Evolutionary conservation across 92 coral and sea anemone species (phyloP).

Genomic region (Zoanthus sociatus): DNA sequence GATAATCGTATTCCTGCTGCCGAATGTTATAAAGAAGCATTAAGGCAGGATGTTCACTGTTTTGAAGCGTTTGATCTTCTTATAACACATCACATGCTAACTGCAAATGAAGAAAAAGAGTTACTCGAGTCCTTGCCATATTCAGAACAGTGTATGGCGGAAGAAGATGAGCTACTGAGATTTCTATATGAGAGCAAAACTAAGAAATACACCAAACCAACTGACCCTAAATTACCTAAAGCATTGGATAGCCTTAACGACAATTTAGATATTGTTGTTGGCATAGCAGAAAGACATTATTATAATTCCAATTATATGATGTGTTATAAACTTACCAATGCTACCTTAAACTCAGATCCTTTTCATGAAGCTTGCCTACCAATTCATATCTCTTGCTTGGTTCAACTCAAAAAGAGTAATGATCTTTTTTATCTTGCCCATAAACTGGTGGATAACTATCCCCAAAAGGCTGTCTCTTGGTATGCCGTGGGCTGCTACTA

Average conservation of each 20-base stretch:
- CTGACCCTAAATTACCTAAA: slow-evolving; percentile 83
- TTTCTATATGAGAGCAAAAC: slow-evolving; percentile 87
- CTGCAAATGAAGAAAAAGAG: slow-evolving; percentile 86
- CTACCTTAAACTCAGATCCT: slow-evolving; percentile 84
- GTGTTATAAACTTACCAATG: slow-evolving; percentile 86
- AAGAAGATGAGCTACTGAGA: slow-evolving; percentile 83
- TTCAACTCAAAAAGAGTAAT: slow-evolving; percentile 92
- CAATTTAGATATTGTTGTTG: slow-evolving; percentile 90
- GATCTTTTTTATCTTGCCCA: slow-evolving; percentile 94
- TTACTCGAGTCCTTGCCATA: slow-evolving; percentile 81
- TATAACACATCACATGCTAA: slow-evolving; percentile 95
- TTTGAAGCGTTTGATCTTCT: slow-evolving; percentile 97
- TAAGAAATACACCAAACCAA: slow-evolving; percentile 83
- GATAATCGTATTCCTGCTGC: slow-evolving; percentile 92
- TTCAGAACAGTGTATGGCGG: slow-evolving; percentile 89
- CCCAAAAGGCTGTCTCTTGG: slow-evolving; percentile 97
- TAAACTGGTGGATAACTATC: slow-evolving; percentile 96
- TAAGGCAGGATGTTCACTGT: slow-evolving; percentile 92
- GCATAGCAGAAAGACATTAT: slow-evolving; percentile 95
- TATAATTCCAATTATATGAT: slow-evolving; percentile 82
- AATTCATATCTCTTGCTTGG: slow-evolving; percentile 94
- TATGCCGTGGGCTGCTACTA: slow-evolving; percentile 99
- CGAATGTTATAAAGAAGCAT: slow-evolving; percentile 94
- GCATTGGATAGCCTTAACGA: slow-evolving; percentile 85
- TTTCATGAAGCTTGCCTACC: slow-evolving; percentile 93